phyloP scores from a whole-genome alignment of 2,888 invertebrate species.

The Dicranocentrus wangi region DNA sequence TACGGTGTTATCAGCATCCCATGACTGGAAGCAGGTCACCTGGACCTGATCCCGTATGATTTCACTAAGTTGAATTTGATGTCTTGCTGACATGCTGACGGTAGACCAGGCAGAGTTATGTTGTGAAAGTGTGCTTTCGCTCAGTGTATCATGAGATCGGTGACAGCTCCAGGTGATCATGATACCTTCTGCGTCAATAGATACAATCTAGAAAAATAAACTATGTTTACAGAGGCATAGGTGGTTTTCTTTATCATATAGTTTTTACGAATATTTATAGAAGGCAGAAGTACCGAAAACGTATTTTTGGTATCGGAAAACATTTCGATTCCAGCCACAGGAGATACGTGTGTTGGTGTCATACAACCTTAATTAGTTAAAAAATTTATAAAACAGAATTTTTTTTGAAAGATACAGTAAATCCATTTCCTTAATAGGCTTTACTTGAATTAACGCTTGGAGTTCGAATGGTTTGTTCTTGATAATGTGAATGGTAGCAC shows the following conservation, averaged over 20 bases:
- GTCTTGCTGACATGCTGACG: constrained; percentile 58
- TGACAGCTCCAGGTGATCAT: constrained; percentile 68
- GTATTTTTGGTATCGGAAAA: constrained; percentile 64
- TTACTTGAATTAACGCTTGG: constrained; percentile 70
- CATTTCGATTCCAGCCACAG: constrained; percentile 66
- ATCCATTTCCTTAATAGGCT: too few species aligned
- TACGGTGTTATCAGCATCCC: constrained; percentile 37
- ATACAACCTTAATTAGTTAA: constrained; percentile 54
- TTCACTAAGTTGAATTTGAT: constrained; percentile 14
- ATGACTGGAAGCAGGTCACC: constrained; percentile 41
- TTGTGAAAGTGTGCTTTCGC: constrained; percentile 39
- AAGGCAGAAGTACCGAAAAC: constrained; percentile 64
- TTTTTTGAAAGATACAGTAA: neutral
- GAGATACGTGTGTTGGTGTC: constrained; percentile 45
- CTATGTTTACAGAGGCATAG: neutral
- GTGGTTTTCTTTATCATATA: too few species aligned
- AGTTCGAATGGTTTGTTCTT: constrained; percentile 70
- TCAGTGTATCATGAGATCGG: constrained; percentile 40
- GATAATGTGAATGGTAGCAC: constrained; percentile 69
- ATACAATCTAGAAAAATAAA: constrained; percentile 28
- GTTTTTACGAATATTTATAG: too few species aligned
- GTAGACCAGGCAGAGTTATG: constrained; percentile 67
- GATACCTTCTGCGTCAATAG: constrained; percentile 64
- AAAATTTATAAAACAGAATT: neutral
- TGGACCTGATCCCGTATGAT: constrained; percentile 20